A percentile compares a stretch with the other conserved stretches of the same genome.
phyloP scores from a whole-genome alignment of 2,797 vertebrate species.

The Hippopotamyrus pictus region DNA sequence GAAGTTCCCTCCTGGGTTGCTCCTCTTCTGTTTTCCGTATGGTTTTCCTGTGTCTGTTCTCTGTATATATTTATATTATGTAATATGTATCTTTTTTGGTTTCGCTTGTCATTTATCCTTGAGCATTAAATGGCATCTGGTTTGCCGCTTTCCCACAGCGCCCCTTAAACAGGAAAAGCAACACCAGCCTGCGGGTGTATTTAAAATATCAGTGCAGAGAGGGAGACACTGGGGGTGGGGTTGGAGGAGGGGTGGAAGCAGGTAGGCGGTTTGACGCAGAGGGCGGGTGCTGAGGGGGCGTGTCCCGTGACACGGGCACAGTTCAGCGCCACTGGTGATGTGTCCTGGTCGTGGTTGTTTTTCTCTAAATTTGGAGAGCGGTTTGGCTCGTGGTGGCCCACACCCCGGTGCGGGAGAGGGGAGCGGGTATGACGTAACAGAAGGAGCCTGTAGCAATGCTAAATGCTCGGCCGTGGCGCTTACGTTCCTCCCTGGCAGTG shows the following conservation, averaged over 20 bases:
- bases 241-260: neutral
- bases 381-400: neutral
- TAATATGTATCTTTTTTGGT: neutral
- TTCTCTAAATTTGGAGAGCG: neutral
- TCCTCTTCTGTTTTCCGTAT: neutral
- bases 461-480: neutral
- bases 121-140: neutral
- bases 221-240: neutral
- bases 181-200: neutral
- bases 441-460: neutral
- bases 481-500: neutral
- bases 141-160: neutral
- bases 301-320: neutral
- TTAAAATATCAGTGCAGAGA: neutral
- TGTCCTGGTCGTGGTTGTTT: neutral
- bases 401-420: neutral
- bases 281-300: neutral
- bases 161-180: neutral
- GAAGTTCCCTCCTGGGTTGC: neutral
- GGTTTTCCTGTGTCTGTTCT: neutral
- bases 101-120: neutral
- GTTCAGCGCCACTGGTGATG: neutral
- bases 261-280: neutral
- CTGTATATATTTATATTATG: neutral
- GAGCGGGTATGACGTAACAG: neutral